Evolutionary conservation across 2,888 invertebrate species (phyloP).

Genomic region (Strigamia transsilvanica): DNA sequence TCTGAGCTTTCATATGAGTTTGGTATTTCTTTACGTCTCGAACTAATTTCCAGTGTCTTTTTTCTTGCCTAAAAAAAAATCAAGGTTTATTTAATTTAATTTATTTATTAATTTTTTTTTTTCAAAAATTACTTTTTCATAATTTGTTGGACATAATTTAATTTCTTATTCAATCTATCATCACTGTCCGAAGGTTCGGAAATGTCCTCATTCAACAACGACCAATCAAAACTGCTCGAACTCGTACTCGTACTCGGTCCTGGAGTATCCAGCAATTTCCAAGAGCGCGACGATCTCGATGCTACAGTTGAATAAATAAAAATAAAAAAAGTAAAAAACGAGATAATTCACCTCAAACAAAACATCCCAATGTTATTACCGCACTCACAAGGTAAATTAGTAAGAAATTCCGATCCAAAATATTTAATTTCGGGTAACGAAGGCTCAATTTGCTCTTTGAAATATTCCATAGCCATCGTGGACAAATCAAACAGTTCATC

Average conservation of each 20-base stretch:
- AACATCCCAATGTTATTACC: neutral
- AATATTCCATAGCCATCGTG: conserved; percentile 98
- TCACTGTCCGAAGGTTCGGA: conserved; percentile 18
- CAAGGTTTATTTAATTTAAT: neutral
- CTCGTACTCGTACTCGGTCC: conserved; percentile 17
- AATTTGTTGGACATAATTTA: conserved; percentile 86
- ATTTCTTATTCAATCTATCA: conserved; percentile 78
- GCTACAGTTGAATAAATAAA: neutral
- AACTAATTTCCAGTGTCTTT: conserved; percentile 54
- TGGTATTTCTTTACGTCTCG: conserved; percentile 81
- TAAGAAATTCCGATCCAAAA: conserved; percentile 83
- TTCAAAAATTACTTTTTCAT: conserved; percentile 74
- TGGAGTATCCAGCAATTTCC: conserved; percentile 53
- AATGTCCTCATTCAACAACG: conserved; percentile 51
- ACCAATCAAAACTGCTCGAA: conserved; percentile 6
- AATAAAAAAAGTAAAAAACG: too few relatives aligned
- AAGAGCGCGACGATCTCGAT: conserved; percentile 52
- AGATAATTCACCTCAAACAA: neutral
- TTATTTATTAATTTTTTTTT: conserved; percentile 6
- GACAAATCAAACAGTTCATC: conserved; percentile 94
- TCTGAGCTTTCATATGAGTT: conserved; percentile 82
- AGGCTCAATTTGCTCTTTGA: conserved; percentile 92
- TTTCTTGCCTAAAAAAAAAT: conserved; percentile 23
- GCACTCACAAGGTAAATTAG: neutral
- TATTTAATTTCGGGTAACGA: conserved; percentile 87